These are phyloP conservation scores for Tragelaphus buxtoni DNA, from an alignment of 2,113 vertebrate genomes.

Conservation along the genomic window DNA sequence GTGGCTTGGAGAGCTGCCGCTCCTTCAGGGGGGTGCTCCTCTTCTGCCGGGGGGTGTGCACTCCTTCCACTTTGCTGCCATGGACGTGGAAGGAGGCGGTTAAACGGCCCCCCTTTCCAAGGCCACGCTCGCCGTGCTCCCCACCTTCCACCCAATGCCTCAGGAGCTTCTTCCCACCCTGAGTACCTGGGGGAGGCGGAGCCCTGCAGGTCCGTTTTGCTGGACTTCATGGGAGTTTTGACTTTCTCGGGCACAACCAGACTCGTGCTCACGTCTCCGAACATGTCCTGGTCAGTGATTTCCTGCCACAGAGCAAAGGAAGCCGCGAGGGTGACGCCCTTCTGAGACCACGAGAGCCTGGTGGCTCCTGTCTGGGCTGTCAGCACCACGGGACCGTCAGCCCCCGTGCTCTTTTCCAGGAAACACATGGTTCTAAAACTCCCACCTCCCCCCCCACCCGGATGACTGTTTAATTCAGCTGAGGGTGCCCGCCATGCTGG, in stretches of 20 bases:
- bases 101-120: background rate
- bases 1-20: conserved; percentile 88
- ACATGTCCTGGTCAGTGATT: conserved; percentile 85
- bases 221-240: conserved; percentile 87
- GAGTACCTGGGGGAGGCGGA: conserved; percentile 86
- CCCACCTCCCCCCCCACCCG: rapidly evolving
- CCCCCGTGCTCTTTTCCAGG: background rate
- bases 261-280: conserved; percentile 81
- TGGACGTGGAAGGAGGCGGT: background rate
- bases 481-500: rapidly evolving
- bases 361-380: background rate
- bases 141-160: background rate
- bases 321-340: background rate
- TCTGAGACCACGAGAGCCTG: background rate
- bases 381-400: rapidly evolving
- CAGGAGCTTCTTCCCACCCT: background rate
- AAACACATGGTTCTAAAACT: background rate
- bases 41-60: conserved; percentile 87
- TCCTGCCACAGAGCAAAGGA: conserved; percentile 76
- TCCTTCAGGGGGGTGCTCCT: conserved; percentile 88
- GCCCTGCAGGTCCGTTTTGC: conserved; percentile 84
- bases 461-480: background rate
- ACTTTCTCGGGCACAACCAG: conserved; percentile 87
- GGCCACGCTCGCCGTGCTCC: background rate
- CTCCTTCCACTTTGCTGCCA: conserved; percentile 81